Conservation (phyloP, 2,113 vertebrate genomes). For the Pteruthius melanotis region DNA sequence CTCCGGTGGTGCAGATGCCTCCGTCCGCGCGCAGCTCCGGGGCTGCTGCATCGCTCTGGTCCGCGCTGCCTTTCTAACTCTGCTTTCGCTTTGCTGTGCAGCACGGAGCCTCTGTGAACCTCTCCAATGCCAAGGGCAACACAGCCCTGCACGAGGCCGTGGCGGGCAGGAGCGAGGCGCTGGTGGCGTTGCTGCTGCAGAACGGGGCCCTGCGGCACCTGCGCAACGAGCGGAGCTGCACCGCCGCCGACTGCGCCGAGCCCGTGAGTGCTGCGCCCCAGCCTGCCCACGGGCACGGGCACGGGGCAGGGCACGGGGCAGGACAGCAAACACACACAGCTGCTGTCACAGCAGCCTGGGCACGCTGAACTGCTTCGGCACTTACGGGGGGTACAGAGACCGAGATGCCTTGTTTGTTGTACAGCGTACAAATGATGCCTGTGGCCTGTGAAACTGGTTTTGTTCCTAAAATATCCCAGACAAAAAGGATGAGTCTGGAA, state of each 20-base stretch:
- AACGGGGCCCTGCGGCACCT: conserved; percentile 75
- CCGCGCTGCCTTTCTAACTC: not conserved
- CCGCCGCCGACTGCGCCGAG: conserved; percentile 81
- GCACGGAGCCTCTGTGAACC: conserved; percentile 83
- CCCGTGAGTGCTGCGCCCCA: conserved; percentile 56
- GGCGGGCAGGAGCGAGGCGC: conserved; percentile 62
- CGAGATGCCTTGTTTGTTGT: not conserved
- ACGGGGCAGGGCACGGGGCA: not conserved
- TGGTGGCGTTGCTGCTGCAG: conserved; percentile 85
- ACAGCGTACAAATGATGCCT: accelerated
- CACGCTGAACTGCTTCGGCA: no score
- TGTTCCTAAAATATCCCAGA: not conserved
- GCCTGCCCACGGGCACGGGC: not conserved
- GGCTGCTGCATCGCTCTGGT: accelerated
- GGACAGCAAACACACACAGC: not conserved
- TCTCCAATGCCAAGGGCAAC: conserved; percentile 83
- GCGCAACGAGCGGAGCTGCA: conserved; percentile 82
- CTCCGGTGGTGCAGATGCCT: not conserved
- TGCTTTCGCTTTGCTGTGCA: not conserved
- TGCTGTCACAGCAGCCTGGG: no score
- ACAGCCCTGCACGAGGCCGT: conserved; percentile 89
- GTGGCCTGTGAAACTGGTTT: not conserved
- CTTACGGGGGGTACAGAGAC: accelerated
- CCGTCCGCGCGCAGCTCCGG: accelerated
- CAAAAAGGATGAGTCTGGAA: not conserved